Base-by-base conservation (phyloP, 2,797 vertebrate genomes). In the Eulemur mongoz region DNA sequence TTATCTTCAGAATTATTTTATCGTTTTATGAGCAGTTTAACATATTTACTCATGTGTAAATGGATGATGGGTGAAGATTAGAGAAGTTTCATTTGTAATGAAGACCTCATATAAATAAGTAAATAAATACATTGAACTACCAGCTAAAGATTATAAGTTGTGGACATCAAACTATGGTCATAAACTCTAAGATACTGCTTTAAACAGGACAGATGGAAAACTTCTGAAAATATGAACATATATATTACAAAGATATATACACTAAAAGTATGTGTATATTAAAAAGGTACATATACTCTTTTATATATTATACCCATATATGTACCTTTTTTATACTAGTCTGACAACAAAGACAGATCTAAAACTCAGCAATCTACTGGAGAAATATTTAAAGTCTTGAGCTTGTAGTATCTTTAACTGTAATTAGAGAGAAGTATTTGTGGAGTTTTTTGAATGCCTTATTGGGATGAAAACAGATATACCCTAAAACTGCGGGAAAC, bases 31-130 rank as follows among this genome's bases (percentile, higher is more conserved):
- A 98, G 80, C 91, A 98, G 85, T 96, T 98, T 97, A 97, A 98
- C 91, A 80, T 97, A 93, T 97, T 98, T 98, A 93, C 89, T 98
- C 96, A 97, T 79, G 84, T 97, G 92, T 96, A 98, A 98, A 97
- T 96, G 94, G 97, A 98, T 85, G 98, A 81, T 38, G 76, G 91
- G 3, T 88, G 65, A 92, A 94, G 95, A 97, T 95, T 95, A 98
- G 92, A 93, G 84, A 97, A 89, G 96, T 92, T 97, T 96, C 94
- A 98, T 97, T 98, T 98, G 76, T 93, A 97, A 8, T 4, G 52
- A 97, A 97, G 95, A 97, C 57, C 67, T 96, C 7, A 94, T 54
- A 1, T 22, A 85, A 45, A 75, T 93, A 91, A 94, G 88, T 93
- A 61, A 32, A 38, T 91, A 84, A 40, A 63, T 27, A n/a, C 69